phyloP scores from a whole-genome alignment of 2,113 vertebrate species.

The Lutjanus erythropterus region DNA sequence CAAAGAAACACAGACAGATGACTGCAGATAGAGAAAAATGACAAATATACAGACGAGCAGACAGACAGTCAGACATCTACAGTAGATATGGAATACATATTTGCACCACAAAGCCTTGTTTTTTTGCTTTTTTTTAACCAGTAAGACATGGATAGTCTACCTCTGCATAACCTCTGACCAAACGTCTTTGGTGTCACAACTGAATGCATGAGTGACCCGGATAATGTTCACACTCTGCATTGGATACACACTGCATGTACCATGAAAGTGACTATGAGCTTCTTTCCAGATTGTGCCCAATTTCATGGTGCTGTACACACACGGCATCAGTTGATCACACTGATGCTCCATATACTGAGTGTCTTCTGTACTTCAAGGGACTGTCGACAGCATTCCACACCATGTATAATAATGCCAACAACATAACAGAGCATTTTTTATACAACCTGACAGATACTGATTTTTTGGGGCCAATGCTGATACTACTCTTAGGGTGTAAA shows the following conservation, averaged over 20 bases:
- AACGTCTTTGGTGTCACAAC: conserved; percentile 70
- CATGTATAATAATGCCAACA: conserved; percentile 8
- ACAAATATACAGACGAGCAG: not conserved
- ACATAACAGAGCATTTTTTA: conserved; percentile 21
- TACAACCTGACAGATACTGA: no score
- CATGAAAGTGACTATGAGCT: conserved; percentile 81
- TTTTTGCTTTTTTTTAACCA: conserved; percentile 13
- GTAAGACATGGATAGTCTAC: conserved; percentile 49
- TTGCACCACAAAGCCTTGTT: not conserved
- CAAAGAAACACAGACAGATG: not conserved
- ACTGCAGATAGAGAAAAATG: not conserved
- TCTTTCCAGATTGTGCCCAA: conserved; percentile 81
- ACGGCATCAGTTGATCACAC: conserved; percentile 75
- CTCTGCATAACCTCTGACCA: conserved; percentile 76
- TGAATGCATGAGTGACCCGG: conserved; percentile 76
- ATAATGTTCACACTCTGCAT: conserved; percentile 79
- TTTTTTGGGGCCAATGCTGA: no score
- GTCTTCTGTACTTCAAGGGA: conserved; percentile 37
- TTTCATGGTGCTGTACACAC: conserved; percentile 81
- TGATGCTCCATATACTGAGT: conserved; percentile 61
- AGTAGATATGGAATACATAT: conserved; percentile 1
- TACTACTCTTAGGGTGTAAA: no score
- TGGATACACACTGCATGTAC: conserved; percentile 78
- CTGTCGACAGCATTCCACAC: conserved; percentile 17
- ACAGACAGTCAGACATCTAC: not conserved